Evolutionary conservation across 2,113 vertebrate genomes (phyloP).

Genomic region (Hyperopisus bebe): DNA sequence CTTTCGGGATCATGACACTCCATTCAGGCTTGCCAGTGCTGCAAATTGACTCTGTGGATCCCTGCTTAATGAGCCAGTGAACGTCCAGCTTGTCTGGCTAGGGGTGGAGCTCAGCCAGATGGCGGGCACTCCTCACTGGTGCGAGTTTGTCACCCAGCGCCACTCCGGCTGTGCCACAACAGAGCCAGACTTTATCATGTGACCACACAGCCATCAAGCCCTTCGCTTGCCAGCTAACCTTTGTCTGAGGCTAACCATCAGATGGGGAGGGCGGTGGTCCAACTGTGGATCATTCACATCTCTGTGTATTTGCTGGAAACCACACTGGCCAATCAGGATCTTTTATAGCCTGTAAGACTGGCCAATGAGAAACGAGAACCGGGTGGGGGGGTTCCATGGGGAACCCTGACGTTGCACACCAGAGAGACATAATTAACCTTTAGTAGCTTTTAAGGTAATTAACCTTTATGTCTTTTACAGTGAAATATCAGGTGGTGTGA

Average conservation of each 20-base stretch:
- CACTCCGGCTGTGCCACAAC: not conserved
- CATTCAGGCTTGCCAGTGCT: not conserved
- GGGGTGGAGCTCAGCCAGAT: not conserved
- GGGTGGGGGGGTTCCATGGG: not conserved
- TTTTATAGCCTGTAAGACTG: not conserved
- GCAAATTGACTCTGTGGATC: not conserved
- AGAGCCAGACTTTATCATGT: not conserved
- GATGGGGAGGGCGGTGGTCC: not conserved
- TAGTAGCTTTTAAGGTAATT: not conserved
- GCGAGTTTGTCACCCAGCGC: not conserved
- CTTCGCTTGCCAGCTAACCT: not conserved
- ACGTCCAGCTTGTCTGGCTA: not conserved
- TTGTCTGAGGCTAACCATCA: not conserved
- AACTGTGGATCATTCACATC: not conserved
- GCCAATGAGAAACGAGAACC: not conserved
- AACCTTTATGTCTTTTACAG: conserved; percentile 2
- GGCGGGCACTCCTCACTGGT: not conserved
- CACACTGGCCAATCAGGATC: not conserved
- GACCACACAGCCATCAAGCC: not conserved
- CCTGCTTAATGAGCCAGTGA: not conserved
- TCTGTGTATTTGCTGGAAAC: not conserved
- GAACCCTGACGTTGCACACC: not conserved
- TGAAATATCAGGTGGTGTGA: not conserved
- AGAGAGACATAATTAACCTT: not conserved
- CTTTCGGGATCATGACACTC: not conserved